phyloP scores from a whole-genome alignment of 2,888 invertebrate genomes.

The Cerceris rybyensis region DNA sequence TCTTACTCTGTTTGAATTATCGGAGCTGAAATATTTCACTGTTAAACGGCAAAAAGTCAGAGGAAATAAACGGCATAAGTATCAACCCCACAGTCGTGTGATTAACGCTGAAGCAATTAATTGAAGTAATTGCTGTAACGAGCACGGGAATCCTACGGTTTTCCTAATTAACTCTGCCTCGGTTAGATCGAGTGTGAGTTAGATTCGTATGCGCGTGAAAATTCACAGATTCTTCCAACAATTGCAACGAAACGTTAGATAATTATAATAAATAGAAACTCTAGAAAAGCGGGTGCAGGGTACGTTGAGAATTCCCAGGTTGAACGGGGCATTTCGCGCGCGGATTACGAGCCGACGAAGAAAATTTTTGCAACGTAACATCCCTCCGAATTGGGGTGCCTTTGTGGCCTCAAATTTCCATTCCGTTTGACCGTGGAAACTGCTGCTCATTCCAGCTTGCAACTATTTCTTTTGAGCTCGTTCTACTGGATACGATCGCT shows the following conservation, averaged over 20 bases:
- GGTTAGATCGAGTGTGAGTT: neutral
- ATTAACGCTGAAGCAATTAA: neutral
- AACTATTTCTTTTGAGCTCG: slow-evolving; percentile 69
- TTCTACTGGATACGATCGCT: slow-evolving; percentile 42
- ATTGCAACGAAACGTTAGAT: neutral
- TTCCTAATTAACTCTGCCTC: neutral
- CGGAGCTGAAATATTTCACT: too few species aligned
- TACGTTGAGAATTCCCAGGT: neutral
- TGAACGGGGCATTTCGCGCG: slow-evolving; percentile 47
- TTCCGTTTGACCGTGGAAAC: slow-evolving; percentile 76
- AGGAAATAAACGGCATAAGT: too few species aligned
- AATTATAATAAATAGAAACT: neutral
- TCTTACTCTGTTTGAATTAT: too few species aligned
- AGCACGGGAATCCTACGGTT: neutral
- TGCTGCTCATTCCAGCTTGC: slow-evolving; percentile 80
- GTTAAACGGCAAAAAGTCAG: too few species aligned
- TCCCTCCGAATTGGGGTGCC: slow-evolving; percentile 74
- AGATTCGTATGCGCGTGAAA: neutral
- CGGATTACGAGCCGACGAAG: slow-evolving; percentile 66
- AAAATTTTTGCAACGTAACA: slow-evolving; percentile 78
- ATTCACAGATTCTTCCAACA: neutral
- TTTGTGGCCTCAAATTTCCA: slow-evolving; percentile 73
- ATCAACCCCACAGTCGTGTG: neutral
- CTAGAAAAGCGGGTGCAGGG: neutral
- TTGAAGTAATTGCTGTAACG: slow-evolving; percentile 3